Evolutionary conservation across 2,113 vertebrate genomes (phyloP).

Genomic region (Isichthys henryi): DNA sequence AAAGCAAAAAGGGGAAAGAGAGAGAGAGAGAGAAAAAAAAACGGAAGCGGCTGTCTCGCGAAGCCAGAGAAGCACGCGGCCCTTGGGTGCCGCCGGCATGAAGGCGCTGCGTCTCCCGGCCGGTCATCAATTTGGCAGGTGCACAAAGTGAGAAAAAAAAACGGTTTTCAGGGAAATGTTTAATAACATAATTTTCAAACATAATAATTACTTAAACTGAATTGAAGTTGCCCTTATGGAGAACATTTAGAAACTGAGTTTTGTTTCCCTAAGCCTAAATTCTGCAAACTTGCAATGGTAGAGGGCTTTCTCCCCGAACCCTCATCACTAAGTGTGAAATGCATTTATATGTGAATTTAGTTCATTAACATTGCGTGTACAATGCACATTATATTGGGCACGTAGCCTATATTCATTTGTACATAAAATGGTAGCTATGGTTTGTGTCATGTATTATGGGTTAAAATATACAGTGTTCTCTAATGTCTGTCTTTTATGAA

Average conservation of each 20-base stretch:
- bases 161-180: not conserved
- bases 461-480: not conserved
- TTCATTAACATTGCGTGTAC: not conserved
- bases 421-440: not conserved
- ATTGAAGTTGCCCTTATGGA: not conserved
- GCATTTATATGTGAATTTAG: not conserved
- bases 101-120: not conserved
- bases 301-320: not conserved
- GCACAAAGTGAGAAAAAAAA: not conserved
- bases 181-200: not conserved
- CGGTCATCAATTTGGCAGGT: not conserved
- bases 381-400: not conserved
- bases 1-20: not conserved
- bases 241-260: not conserved
- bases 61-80: not conserved
- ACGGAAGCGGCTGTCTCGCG: not conserved
- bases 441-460: not conserved
- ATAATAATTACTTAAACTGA: not conserved
- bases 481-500: not conserved
- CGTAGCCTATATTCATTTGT: not conserved
- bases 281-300: not conserved
- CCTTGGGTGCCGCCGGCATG: not conserved
- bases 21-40: not conserved
- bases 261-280: not conserved
- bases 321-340: not conserved